A percentile compares a stretch with the other conserved stretches of the same genome.
Conservation (phyloP, 2,113 vertebrate species). For the Prochilodus magdalenae region DNA sequence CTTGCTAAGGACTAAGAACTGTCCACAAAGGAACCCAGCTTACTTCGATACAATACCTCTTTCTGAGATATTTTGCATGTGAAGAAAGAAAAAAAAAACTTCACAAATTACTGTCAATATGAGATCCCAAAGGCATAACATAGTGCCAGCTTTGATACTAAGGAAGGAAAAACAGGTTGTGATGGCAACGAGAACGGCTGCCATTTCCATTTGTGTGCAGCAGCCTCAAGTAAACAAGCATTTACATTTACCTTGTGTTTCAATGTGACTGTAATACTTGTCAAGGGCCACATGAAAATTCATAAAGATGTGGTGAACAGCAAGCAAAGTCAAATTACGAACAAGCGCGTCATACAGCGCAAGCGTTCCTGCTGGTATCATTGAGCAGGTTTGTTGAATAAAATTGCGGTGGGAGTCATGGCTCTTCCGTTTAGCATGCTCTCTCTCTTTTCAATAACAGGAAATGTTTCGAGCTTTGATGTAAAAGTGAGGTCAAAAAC, state of each 20-base stretch:
- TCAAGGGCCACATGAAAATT: background rate
- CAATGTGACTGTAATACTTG: background rate
- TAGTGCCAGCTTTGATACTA: background rate
- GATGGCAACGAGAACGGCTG: background rate
- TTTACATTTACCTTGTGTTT: background rate
- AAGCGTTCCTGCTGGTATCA: background rate
- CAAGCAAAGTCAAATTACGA: background rate
- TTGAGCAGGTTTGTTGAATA: background rate
- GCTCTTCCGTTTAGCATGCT: background rate
- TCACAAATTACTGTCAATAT: background rate
- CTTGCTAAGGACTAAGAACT: background rate
- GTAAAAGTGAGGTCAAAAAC: slow-evolving; percentile 5
- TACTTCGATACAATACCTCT: background rate
- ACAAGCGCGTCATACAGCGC: background rate
- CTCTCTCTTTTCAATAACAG: slow-evolving; percentile 28
- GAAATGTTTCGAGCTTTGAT: slow-evolving; percentile 4
- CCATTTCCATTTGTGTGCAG: background rate
- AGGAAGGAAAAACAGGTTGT: background rate
- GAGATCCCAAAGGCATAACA: background rate
- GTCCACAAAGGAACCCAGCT: background rate
- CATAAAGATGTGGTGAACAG: background rate
- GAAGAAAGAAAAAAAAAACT: background rate
- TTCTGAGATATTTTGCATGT: background rate
- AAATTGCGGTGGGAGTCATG: slow-evolving; percentile 16
- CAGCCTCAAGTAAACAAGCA: background rate